Conservation (phyloP, 2,888 invertebrate species). For the Synanthedon vespiformis region DNA sequence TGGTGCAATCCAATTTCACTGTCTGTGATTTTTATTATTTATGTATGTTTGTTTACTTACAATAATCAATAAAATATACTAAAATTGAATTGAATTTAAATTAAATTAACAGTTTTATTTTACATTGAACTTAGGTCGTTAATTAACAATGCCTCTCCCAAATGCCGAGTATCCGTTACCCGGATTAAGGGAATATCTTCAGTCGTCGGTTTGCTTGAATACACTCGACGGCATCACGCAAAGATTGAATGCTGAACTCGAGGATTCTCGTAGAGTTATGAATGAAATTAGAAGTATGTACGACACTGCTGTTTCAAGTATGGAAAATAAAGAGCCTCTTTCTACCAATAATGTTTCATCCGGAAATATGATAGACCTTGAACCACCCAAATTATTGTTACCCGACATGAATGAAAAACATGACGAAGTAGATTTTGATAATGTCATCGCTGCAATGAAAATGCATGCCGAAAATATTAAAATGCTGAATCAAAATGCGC, state of each 20-base stretch:
- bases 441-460: slow-evolving; percentile 39
- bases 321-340: slow-evolving; percentile 4
- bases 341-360: slow-evolving; percentile 19
- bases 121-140: background rate
- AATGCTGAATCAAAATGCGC: slow-evolving; percentile 16
- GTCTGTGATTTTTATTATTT: no score
- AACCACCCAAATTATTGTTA: slow-evolving; percentile 36
- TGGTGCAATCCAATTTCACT: no score
- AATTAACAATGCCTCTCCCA: background rate
- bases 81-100: no score
- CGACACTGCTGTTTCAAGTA: slow-evolving; percentile 21
- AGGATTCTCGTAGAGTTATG: slow-evolving; percentile 46
- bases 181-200: slow-evolving; percentile 35
- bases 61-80: no score
- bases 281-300: slow-evolving; percentile 42
- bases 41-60: no score
- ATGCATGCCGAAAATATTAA: slow-evolving; percentile 42
- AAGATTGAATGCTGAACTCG: slow-evolving; percentile 39
- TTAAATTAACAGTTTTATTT: background rate
- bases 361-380: slow-evolving; percentile 36
- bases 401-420: slow-evolving; percentile 38
- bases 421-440: slow-evolving; percentile 34
- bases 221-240: slow-evolving; percentile 46
- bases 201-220: slow-evolving; percentile 38
- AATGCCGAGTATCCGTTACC: slow-evolving; percentile 7